Evolutionary conservation across 2,888 invertebrate species (phyloP).

Genomic region (Hemaris fuciformis): DNA sequence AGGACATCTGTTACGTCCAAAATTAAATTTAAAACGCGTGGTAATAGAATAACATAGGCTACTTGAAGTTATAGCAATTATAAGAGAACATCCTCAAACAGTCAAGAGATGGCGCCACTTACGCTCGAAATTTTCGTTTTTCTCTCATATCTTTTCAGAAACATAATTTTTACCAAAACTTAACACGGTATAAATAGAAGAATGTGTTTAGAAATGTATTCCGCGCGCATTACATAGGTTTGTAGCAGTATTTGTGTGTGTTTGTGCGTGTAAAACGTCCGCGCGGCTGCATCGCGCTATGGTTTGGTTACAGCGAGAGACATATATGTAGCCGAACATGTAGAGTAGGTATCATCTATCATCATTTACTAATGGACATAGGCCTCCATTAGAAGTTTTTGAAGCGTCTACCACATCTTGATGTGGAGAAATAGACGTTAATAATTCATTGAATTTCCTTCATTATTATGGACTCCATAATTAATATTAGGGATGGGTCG

Average conservation of each 20-base stretch:
- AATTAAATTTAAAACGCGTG: background rate
- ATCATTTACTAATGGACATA: conserved; percentile 6
- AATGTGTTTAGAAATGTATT: background rate
- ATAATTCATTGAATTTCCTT: too few species aligned
- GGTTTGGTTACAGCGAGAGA: background rate
- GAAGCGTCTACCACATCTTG: background rate
- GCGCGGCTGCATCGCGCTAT: background rate
- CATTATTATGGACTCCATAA: too few species aligned
- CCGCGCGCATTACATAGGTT: background rate
- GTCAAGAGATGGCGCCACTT: background rate
- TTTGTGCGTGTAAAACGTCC: too few species aligned
- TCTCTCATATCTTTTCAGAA: background rate
- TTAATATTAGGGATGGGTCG: too few species aligned
- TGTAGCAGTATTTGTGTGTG: background rate
- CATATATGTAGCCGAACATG: background rate
- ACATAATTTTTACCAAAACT: background rate
- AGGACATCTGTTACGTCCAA: too few species aligned
- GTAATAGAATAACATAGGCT: background rate
- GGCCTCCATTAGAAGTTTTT: conserved; percentile 6
- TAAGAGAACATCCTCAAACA: background rate
- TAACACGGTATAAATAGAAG: too few species aligned
- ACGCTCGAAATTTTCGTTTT: background rate
- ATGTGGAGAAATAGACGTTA: background rate
- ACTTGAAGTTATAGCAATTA: background rate
- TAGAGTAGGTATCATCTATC: background rate